phyloP scores from a whole-genome alignment of 2,888 invertebrate species.

The Cryptocheilus praepositus region DNA sequence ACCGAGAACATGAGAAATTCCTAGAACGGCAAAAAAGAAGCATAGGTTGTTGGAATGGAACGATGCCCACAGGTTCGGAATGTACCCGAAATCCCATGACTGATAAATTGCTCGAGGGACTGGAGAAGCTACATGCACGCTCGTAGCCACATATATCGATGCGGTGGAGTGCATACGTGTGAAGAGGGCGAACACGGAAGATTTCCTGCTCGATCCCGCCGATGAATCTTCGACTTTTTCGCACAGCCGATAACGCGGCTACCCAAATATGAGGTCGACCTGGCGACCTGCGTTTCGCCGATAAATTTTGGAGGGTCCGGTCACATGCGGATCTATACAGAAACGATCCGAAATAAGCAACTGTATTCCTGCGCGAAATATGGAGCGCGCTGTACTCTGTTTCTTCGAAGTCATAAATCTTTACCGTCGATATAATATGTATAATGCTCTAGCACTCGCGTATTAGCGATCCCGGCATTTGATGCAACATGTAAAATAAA shows the following conservation, averaged over 20 bases:
- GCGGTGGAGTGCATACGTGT: neutral
- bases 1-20: too few species aligned
- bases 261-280: constrained; percentile 38
- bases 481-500: too few species aligned
- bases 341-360: too few species aligned
- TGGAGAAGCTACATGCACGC: neutral
- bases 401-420: too few species aligned
- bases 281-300: constrained; percentile 9
- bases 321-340: neutral
- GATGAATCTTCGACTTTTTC: constrained; percentile 42
- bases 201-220: constrained; percentile 17
- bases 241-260: constrained; percentile 40
- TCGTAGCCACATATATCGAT: constrained; percentile 12
- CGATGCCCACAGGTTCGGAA: constrained; percentile 51
- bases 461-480: too few species aligned
- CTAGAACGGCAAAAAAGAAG: too few species aligned
- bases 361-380: too few species aligned
- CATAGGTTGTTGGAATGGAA: constrained; percentile 30
- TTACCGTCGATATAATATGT: too few species aligned
- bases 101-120: constrained; percentile 45
- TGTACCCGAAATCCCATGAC: constrained; percentile 42
- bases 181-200: constrained; percentile 5
- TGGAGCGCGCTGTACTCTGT: too few species aligned
- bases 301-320: constrained; percentile 44
- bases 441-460: too few species aligned